Evolutionary conservation across 1,140 invertebrate genomes (phyloP), one percentile per base, ranked within the genome.

Genomic region (Formica exsecta): DNA sequence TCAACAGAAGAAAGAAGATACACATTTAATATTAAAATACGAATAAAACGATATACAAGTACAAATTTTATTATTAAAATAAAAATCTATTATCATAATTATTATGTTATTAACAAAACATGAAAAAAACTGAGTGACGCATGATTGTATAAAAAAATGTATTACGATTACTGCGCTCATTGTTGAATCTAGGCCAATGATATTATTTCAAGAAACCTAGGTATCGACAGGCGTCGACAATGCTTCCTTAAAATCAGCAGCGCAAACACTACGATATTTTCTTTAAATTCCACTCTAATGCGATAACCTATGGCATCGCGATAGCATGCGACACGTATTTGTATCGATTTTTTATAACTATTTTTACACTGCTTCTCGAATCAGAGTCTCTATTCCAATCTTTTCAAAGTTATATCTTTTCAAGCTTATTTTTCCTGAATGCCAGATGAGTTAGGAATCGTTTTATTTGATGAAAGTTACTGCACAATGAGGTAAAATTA

Each of bases 221-320:
- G 16, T 70, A 80, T 66, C 76, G 62, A 36, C 44, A 25, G 62
- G 36, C 36, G 19, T 38, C 62, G 44, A 29, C 44, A 19, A 48
- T 57, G 77, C 68, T 83, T 44, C 79, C 68, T 74, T 61, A 64
- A 74, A 83, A 73, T 81, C 68, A 74, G 19, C 79, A 73, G 38
- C 66, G 54, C 13, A 61, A 73, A 83, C 68, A 74, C 13, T 16
- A 54, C n/a, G 57, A 81, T 81, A 81, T 81, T 81, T 81, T 81
- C 66, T 81, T 71, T 81, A 81, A 81, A 71, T 81, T 81, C 68
- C 66, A 19, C 25, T 57, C 19, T 68, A 79, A 68, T 44, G 38
- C 38, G 25, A n/a, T 36, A 57, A 38, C 64, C 51, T n/a, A 57
- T 22, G 22, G 22, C 48, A 57, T 80, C 22, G 22, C 74, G 22